Evolutionary conservation across 2,113 vertebrate species (phyloP).

Genomic region (Caretta caretta): DNA sequence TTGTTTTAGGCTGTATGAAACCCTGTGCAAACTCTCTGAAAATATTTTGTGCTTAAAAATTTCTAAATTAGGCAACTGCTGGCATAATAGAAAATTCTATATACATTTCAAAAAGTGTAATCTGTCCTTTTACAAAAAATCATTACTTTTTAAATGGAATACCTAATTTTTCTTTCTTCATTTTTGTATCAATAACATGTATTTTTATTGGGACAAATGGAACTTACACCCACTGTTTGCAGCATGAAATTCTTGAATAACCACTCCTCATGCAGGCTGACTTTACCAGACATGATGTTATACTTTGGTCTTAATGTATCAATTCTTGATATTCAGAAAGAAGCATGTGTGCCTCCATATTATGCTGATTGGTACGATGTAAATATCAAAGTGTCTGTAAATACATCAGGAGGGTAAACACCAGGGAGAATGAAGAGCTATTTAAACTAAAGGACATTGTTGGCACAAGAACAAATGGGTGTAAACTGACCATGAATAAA

Average conservation of each 20-base stretch:
- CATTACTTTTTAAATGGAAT: not conserved
- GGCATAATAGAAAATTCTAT: not conserved
- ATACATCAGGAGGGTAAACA: not conserved
- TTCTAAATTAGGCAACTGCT: not conserved
- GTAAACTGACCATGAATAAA: not conserved
- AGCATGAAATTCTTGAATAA: not conserved
- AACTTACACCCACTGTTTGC: not conserved
- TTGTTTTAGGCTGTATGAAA: constrained; percentile 2
- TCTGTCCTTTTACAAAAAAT: not conserved
- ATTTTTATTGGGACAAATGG: not conserved
- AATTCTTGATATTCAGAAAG: not conserved
- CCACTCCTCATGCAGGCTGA: not conserved
- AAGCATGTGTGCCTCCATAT: accelerated
- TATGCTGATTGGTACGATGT: not conserved
- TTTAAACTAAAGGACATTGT: not conserved
- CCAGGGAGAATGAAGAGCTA: not conserved
- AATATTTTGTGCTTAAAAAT: not conserved
- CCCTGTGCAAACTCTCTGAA: not conserved
- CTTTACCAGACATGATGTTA: accelerated
- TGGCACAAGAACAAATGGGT: not conserved
- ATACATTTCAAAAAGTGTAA: not conserved
- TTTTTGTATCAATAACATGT: not conserved
- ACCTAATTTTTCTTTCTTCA: not conserved
- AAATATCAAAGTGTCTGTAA: not conserved
- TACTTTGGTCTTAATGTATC: not conserved